Percentiles rank a stretch among this genome's conserved stretches.
Conservation (phyloP, 2,888 invertebrate genomes). For the Lymantria dispar region DNA sequence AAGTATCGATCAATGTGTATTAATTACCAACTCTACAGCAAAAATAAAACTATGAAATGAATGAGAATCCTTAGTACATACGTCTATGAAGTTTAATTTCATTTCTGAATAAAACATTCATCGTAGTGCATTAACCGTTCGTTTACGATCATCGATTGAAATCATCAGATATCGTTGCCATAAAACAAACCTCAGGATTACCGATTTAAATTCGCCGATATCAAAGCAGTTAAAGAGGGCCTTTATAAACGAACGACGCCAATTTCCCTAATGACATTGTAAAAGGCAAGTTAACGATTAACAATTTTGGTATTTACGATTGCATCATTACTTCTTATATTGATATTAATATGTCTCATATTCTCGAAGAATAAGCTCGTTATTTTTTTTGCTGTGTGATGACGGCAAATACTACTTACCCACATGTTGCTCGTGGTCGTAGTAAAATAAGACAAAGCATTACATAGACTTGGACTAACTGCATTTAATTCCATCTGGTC, state of each 20-base stretch:
- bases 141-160: slow-evolving; percentile 53
- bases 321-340: slow-evolving; percentile 39
- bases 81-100: slow-evolving; percentile 21
- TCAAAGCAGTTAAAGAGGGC: slow-evolving; percentile 66
- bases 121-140: slow-evolving; percentile 52
- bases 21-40: no score
- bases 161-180: slow-evolving; percentile 65
- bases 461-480: no score
- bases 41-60: no score
- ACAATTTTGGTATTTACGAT: slow-evolving; percentile 56
- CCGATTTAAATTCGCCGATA: slow-evolving; percentile 77
- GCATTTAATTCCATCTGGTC: no score
- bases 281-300: slow-evolving; percentile 77
- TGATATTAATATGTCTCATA: slow-evolving; percentile 8
- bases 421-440: no score
- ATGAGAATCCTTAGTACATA: neutral
- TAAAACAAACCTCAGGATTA: slow-evolving; percentile 78
- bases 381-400: neutral
- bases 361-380: neutral
- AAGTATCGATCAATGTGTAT: no score
- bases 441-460: no score
- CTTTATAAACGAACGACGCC: slow-evolving; percentile 76
- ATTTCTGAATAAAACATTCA: slow-evolving; percentile 52
- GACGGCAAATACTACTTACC: no score
- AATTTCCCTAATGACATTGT: slow-evolving; percentile 81